Percentiles rank a stretch among this genome's conserved stretches.
Evolutionary conservation across 1,140 invertebrate species (phyloP).

Genomic region (Augochlora pura): DNA sequence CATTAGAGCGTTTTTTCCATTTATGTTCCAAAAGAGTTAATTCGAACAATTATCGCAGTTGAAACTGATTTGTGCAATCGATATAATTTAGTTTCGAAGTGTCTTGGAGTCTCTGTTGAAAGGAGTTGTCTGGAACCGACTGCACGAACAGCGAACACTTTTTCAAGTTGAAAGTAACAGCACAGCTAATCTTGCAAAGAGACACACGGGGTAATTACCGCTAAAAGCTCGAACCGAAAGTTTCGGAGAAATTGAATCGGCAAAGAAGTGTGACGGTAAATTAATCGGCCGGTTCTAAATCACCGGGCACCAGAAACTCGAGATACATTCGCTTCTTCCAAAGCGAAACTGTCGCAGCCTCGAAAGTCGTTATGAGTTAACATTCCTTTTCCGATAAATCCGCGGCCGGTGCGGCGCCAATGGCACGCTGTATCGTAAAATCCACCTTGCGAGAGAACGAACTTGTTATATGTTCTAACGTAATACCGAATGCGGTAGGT

Average conservation of each 20-base stretch:
- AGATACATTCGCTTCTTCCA: slow-evolving; percentile 12
- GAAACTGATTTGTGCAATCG: too few species aligned
- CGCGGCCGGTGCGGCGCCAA: slow-evolving; percentile 7
- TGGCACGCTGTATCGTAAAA: not conserved
- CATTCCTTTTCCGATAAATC: slow-evolving; percentile 36
- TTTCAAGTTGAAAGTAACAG: too few species aligned
- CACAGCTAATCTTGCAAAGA: too few species aligned
- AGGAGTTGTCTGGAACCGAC: too few species aligned
- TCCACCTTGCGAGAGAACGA: slow-evolving; percentile 16
- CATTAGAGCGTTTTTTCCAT: too few species aligned
- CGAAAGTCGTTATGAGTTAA: slow-evolving; percentile 44
- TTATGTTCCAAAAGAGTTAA: too few species aligned
- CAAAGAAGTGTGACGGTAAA: slow-evolving; percentile 2
- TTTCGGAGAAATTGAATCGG: not conserved
- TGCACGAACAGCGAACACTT: too few species aligned
- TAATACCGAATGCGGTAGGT: not conserved
- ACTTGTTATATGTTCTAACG: slow-evolving; percentile 18
- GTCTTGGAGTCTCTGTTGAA: too few species aligned
- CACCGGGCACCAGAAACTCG: slow-evolving; percentile 6
- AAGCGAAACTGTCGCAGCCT: slow-evolving; percentile 34
- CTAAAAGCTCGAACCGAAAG: not conserved
- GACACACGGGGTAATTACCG: not conserved
- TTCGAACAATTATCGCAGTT: too few species aligned
- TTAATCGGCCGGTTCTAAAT: slow-evolving; percentile 33
- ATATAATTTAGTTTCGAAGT: too few species aligned